These are phyloP conservation scores for Diachasmimorpha longicaudata DNA, from an alignment of 1,140 invertebrate genomes.

Conservation along the genomic window DNA sequence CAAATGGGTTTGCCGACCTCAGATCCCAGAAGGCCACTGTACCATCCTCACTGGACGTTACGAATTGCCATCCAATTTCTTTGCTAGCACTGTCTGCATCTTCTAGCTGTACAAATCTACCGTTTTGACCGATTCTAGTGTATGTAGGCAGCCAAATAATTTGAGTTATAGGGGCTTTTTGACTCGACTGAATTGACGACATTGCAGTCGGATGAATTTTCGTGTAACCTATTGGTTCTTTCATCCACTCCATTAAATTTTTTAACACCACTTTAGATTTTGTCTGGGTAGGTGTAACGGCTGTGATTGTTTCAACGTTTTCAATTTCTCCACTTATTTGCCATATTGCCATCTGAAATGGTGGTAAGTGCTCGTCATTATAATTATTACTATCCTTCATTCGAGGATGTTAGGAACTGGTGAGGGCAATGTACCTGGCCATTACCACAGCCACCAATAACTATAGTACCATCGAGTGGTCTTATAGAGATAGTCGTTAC, in stretches of 20 bases:
- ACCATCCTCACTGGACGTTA: slow-evolving; percentile 71
- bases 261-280: slow-evolving; percentile 69
- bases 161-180: slow-evolving; percentile 67
- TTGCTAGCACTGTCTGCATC: slow-evolving; percentile 39
- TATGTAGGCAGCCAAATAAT: slow-evolving; percentile 72
- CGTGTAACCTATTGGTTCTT: slow-evolving; percentile 64
- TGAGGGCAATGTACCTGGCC: slow-evolving; percentile 60
- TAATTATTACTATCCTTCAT: too few species aligned
- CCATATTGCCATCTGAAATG: slow-evolving; percentile 70
- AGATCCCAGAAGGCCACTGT: slow-evolving; percentile 76
- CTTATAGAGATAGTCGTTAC: slow-evolving; percentile 71
- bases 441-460: slow-evolving; percentile 74
- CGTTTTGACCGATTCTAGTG: slow-evolving; percentile 67
- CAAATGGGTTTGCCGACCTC: slow-evolving; percentile 41
- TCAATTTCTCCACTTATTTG: slow-evolving; percentile 73
- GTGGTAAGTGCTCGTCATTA: too few species aligned
- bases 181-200: slow-evolving; percentile 68
- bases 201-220: slow-evolving; percentile 67
- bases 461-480: slow-evolving; percentile 70
- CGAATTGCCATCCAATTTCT: slow-evolving; percentile 67
- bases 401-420: too few species aligned
- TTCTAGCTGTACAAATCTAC: slow-evolving; percentile 60
- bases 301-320: slow-evolving; percentile 67
- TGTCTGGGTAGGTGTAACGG: slow-evolving; percentile 68
- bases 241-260: slow-evolving; percentile 73